These are phyloP conservation scores for Tridacna crocea DNA, from an alignment of 2,888 invertebrate species.

Conservation along the genomic window DNA sequence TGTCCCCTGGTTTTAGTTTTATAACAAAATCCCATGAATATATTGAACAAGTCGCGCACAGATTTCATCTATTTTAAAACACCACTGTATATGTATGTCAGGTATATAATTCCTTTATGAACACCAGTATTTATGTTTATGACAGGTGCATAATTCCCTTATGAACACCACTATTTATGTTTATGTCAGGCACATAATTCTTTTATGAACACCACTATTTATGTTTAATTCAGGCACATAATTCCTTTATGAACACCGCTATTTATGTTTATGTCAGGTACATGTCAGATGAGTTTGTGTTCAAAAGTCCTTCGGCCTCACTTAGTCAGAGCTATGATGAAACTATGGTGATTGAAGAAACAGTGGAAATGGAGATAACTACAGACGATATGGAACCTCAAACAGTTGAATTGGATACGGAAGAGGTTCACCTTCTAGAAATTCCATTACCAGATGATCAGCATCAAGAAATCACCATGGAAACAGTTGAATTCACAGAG, in stretches of 20 bases:
- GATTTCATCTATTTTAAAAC: too few species aligned
- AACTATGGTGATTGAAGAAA: conserved; percentile 61
- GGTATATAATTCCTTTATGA: too few species aligned
- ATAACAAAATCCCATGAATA: not conserved
- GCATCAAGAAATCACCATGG: conserved; percentile 45
- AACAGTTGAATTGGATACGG: conserved; percentile 40
- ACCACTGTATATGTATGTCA: too few species aligned
- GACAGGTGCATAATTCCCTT: too few species aligned
- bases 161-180: too few species aligned
- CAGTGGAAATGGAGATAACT: conserved; percentile 60
- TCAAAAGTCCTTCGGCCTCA: conserved; percentile 61
- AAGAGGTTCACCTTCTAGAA: conserved; percentile 40
- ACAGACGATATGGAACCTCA: conserved; percentile 39
- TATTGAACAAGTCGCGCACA: too few species aligned
- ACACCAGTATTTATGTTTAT: too few species aligned
- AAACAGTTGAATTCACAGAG: conserved; percentile 48
- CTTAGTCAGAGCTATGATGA: conserved; percentile 57
- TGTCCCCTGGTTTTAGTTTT: not conserved
- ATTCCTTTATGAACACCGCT: too few species aligned
- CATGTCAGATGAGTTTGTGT: conserved; percentile 84
- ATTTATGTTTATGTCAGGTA: conserved; percentile 66
- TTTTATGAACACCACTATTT: too few species aligned
- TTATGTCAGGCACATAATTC: too few species aligned
- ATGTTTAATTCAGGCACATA: too few species aligned
- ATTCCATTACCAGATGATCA: conserved; percentile 55